Percentiles rank a stretch among this genome's conserved stretches.
Conservation (phyloP, 2,797 vertebrate species). For the Serranus cabrilla region DNA sequence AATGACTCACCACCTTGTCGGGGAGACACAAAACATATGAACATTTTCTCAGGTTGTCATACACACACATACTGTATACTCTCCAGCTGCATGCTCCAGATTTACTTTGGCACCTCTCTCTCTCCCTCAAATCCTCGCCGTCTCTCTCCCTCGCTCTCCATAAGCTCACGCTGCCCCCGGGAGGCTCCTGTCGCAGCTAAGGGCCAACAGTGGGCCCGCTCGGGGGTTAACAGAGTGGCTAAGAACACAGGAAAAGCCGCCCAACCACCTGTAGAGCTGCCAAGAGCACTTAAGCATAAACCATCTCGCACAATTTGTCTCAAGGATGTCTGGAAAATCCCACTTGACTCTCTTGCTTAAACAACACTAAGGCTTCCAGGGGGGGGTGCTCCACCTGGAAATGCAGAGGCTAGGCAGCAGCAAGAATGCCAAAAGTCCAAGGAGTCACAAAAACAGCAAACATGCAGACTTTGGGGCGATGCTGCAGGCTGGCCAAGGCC, state of each 20-base stretch:
- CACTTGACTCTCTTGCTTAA: conserved; percentile 47
- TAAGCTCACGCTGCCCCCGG: conserved; percentile 49
- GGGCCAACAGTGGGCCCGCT: conserved; percentile 38
- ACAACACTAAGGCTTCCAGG: conserved; percentile 38
- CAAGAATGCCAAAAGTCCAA: conserved; percentile 20
- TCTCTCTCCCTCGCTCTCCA: conserved; percentile 13
- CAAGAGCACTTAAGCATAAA: conserved; percentile 55
- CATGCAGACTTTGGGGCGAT: not conserved
- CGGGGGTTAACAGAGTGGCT: conserved; percentile 34
- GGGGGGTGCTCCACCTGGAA: conserved; percentile 24
- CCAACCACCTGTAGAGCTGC: conserved; percentile 64
- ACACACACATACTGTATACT: conserved; percentile 27
- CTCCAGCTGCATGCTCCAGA: conserved; percentile 37
- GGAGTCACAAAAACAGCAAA: conserved; percentile 9
- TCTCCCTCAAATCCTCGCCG: conserved; percentile 1
- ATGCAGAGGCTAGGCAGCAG: not conserved
- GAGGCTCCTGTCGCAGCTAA: conserved; percentile 51
- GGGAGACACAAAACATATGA: conserved; percentile 66
- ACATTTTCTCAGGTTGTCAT: conserved; percentile 60
- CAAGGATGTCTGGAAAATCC: conserved; percentile 64
- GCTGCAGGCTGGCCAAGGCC: not conserved
- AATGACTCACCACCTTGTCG: conserved; percentile 68
- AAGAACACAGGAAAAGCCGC: conserved; percentile 23
- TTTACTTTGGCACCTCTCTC: conserved; percentile 26
- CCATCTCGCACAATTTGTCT: conserved; percentile 64